Evolutionary conservation across 2,113 vertebrate genomes (phyloP).

Genomic region (Trachemys scripta): DNA sequence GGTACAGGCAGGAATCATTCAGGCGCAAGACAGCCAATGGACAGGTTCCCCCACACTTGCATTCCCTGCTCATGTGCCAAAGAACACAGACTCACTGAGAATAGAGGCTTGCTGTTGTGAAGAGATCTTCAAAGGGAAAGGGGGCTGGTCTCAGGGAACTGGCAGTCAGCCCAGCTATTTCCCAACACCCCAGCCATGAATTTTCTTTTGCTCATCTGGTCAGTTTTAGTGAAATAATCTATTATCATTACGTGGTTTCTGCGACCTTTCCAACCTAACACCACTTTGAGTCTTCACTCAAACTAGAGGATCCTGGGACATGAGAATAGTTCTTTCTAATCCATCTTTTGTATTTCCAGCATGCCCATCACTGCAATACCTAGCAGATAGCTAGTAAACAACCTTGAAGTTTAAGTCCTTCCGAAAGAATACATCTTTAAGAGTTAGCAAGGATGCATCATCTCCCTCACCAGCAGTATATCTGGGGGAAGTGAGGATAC

Average conservation of each 20-base stretch:
- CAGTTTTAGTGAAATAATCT: not conserved
- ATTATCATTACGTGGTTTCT: not conserved
- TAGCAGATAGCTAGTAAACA: not conserved
- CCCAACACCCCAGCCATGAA: not conserved
- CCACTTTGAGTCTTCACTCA: not conserved
- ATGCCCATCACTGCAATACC: not conserved
- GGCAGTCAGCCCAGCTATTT: not conserved
- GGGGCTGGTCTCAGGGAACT: not conserved
- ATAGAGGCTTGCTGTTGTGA: not conserved
- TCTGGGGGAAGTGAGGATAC: not conserved
- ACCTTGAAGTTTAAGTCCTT: not conserved
- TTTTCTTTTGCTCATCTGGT: not conserved
- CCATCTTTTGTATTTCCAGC: not conserved
- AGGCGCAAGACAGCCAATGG: not conserved
- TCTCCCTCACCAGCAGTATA: not conserved
- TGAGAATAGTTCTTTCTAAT: not conserved
- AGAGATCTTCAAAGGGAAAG: not conserved
- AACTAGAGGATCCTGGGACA: not conserved
- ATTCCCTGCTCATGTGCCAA: not conserved
- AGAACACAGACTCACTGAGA: not conserved
- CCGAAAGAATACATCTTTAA: not conserved
- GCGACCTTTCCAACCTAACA: not conserved
- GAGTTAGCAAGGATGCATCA: not conserved
- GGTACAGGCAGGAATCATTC: not conserved
- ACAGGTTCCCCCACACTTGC: accelerated